Conservation (phyloP, 2,113 vertebrate species). For the Nettapus auritus region DNA sequence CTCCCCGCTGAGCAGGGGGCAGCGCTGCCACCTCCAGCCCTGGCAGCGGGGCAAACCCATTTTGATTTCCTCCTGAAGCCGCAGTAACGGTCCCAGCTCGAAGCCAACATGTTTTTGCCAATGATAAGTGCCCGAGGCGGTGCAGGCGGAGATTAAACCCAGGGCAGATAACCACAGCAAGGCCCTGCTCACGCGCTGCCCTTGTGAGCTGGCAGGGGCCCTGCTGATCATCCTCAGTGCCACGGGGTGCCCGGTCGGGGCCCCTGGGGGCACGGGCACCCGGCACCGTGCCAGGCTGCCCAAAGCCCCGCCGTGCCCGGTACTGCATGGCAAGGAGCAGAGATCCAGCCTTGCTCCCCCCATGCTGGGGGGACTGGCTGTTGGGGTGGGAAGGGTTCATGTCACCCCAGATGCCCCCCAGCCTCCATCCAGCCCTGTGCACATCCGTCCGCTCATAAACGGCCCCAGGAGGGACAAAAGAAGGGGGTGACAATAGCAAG, state of each 20-base stretch:
- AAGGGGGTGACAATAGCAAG: constrained; percentile 20
- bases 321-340: neutral
- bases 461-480: constrained; percentile 15
- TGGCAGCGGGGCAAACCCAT: neutral
- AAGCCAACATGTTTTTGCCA: constrained; percentile 46
- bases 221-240: neutral
- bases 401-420: rapidly evolving
- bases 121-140: constrained; percentile 19
- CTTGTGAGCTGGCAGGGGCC: neutral
- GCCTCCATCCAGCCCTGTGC: neutral
- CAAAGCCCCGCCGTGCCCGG: neutral
- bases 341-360: neutral
- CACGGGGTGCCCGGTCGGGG: neutral
- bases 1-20: neutral
- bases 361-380: neutral
- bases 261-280: rapidly evolving
- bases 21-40: neutral
- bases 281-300: neutral
- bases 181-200: neutral
- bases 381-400: neutral
- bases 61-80: constrained; percentile 45
- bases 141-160: constrained; percentile 43
- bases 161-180: neutral
- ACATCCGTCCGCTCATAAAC: neutral
- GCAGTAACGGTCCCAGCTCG: constrained; percentile 47